A percentile compares a stretch with the other conserved stretches of the same genome.
Conservation (phyloP, 2,797 vertebrate species). For the Nyctibius grandis region DNA sequence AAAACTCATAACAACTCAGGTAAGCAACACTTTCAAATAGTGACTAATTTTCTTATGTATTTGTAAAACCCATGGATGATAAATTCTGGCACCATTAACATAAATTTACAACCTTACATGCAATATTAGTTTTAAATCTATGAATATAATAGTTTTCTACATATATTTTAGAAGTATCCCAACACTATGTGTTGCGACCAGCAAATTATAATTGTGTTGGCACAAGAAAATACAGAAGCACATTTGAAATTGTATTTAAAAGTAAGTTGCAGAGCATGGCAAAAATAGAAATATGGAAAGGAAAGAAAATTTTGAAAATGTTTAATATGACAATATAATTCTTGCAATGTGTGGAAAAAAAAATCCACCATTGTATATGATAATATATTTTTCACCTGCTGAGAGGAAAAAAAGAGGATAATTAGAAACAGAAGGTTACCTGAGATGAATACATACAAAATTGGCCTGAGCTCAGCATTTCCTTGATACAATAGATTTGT, state of each 20-base stretch:
- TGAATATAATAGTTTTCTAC: not conserved
- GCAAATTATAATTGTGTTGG: not conserved
- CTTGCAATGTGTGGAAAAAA: not conserved
- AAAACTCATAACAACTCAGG: not conserved
- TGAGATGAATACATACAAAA: not conserved
- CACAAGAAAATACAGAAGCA: not conserved
- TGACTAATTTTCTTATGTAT: not conserved
- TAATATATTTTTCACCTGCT: not conserved
- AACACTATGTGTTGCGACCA: not conserved
- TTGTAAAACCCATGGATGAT: not conserved
- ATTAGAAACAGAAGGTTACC: not conserved
- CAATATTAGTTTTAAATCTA: not conserved
- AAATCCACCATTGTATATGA: not conserved
- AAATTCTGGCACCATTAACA: not conserved
- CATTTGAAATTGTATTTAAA: not conserved
- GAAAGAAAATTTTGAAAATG: not conserved
- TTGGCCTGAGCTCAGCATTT: not conserved
- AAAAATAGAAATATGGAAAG: not conserved
- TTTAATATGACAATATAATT: not conserved
- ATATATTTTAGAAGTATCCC: not conserved
- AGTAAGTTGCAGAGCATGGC: not conserved
- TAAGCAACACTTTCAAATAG: not conserved
- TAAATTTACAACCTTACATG: not conserved
- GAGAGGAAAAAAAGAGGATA: too few species aligned
- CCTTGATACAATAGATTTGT: not conserved